Evolutionary conservation across 2,888 invertebrate genomes (phyloP), one percentile per base, ranked within the genome.

Genomic region (Sinopyrophorus schimmeli): DNA sequence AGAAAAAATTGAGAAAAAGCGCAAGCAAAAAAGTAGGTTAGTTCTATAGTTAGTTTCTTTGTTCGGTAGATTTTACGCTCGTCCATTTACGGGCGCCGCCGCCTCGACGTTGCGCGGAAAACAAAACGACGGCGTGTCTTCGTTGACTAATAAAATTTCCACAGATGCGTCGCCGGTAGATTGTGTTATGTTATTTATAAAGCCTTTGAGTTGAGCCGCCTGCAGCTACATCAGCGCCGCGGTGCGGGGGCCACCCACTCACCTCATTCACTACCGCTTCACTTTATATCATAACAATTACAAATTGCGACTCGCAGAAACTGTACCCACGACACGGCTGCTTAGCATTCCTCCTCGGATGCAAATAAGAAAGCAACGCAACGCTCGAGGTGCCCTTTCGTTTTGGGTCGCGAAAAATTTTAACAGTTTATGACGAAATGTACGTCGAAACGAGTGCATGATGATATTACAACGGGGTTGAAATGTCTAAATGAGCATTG

Each of bases 111-210:
- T 39, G 27, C 35, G 23, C 47, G 41, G 41, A 41, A 46, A 50
- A 51, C 42, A 30, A 28, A 50, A 46, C 27, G 34, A 41, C 50
- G 39, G 35, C 46, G 51, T 52, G 59, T 61, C 64, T 62, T 67
- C 65, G 63, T 64, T 64, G 64, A 64, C 68, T 70, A 70, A 70
- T 69, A 69, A 70, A 69, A 71, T 70, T 68, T 69, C 66, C 65
- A 66, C 69, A 67, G 69, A 69, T 68, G 68, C 65, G 67, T 63
- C 63, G 65, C 64, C 62, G 60, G 64, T 65, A 64, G 70, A 71
- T 69, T 69, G 68, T 67, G 66, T 70, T 70, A 68, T 65, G 69
- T 68, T 69, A 69, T 69, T 69, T 68, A 69, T 68, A 66, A 67
- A 66, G 66, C 64, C 65, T 67, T 68, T 67, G 68, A 66, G 62